Evolutionary conservation across 2,888 invertebrate genomes (phyloP).

Genomic region (Limnephilus auricula): DNA sequence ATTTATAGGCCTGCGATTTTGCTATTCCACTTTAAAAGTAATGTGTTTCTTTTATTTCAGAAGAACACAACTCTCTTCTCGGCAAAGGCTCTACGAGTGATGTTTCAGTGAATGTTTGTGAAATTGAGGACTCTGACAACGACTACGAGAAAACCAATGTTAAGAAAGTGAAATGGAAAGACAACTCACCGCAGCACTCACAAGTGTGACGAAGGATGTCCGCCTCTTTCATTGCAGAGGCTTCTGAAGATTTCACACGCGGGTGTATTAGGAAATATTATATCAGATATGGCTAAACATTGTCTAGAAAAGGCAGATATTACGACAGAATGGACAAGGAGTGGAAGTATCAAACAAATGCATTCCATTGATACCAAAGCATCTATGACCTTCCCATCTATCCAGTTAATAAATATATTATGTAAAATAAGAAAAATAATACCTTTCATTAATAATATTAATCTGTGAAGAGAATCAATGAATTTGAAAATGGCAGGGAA

Average conservation of each 20-base stretch:
- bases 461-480: background rate
- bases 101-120: conserved; percentile 87
- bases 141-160: conserved; percentile 73
- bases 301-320: background rate
- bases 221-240: conserved; percentile 65
- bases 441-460: background rate
- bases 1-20: background rate
- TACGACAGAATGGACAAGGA: background rate
- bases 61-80: conserved; percentile 82
- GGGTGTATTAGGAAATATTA: conserved; percentile 4
- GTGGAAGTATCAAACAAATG: background rate
- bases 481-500: background rate
- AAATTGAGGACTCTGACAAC: conserved; percentile 87
- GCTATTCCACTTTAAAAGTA: background rate
- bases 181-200: conserved; percentile 64
- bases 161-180: conserved; percentile 61
- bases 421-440: background rate
- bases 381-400: background rate
- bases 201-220: conserved; percentile 67
- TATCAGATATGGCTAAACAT: background rate
- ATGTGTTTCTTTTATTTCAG: conserved; percentile 69
- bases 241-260: conserved; percentile 27
- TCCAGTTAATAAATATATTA: background rate
- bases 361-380: background rate
- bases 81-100: conserved; percentile 86